Percentiles rank a stretch among this genome's conserved stretches.
phyloP scores from a whole-genome alignment of 2,888 invertebrate species.

The Trichopoda pennipes region DNA sequence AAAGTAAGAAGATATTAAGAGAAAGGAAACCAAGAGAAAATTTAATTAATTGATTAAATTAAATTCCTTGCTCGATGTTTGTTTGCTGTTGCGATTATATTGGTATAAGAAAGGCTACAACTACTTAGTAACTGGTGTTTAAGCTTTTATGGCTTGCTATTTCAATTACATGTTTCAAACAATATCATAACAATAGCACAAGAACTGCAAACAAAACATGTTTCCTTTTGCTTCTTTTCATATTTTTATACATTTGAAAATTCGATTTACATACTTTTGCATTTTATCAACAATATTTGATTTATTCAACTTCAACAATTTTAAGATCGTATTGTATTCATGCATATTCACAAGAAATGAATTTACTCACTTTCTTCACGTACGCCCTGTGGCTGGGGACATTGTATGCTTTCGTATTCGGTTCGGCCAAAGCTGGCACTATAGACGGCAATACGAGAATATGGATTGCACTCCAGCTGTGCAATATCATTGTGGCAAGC shows the following conservation, averaged over 20 bases:
- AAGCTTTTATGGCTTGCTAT: constrained; percentile 20
- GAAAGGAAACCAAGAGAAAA: constrained; percentile 35
- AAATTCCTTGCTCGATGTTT: constrained; percentile 28
- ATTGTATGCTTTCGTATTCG: constrained; percentile 93
- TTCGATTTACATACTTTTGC: constrained; percentile 12
- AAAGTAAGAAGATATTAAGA: background rate
- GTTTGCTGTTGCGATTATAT: constrained; percentile 14
- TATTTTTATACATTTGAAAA: constrained; percentile 23
- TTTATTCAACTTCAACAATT: background rate
- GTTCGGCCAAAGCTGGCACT: constrained; percentile 97
- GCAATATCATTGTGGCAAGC: constrained; percentile 95
- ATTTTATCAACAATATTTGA: background rate
- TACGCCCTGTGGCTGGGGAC: constrained; percentile 92
- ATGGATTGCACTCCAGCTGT: constrained; percentile 92
- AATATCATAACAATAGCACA: constrained; percentile 35
- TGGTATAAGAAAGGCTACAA: constrained; percentile 1
- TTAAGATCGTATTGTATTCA: background rate
- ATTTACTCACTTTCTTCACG: constrained; percentile 90
- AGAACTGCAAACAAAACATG: constrained; percentile 13
- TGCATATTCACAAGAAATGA: background rate
- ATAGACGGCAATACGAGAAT: constrained; percentile 94
- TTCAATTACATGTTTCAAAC: constrained; percentile 11
- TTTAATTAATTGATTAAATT: constrained; percentile 66
- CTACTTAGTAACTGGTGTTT: constrained; percentile 3
- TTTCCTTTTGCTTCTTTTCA: background rate